phyloP scores from a whole-genome alignment of 1,140 invertebrate genomes.

The Solenopsis invicta region DNA sequence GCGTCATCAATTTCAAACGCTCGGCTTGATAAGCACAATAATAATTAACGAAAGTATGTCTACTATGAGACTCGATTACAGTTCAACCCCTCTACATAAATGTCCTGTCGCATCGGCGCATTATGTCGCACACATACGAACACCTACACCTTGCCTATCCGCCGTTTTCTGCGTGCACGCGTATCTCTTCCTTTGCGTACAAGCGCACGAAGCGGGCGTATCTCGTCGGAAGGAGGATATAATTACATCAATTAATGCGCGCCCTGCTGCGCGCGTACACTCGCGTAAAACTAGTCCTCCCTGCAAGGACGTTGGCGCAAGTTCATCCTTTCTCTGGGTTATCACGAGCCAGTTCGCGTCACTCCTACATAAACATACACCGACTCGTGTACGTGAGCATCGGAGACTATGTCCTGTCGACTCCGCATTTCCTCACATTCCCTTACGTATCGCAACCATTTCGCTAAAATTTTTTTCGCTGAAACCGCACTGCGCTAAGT shows the following conservation, averaged over 20 bases:
- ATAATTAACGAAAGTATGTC: conserved; percentile 82
- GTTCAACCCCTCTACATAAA: conserved; percentile 70
- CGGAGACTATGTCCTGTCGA: conserved; percentile 14
- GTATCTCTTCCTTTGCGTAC: not conserved
- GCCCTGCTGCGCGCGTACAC: conserved; percentile 2
- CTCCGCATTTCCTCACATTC: not conserved
- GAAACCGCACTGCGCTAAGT: not conserved
- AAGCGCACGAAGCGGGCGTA: not conserved
- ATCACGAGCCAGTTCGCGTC: conserved; percentile 29
- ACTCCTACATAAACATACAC: conserved; percentile 33
- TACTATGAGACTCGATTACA: conserved; percentile 76
- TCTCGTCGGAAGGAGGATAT: conserved; percentile 72
- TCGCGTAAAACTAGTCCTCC: conserved; percentile 28
- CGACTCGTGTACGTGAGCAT: not conserved
- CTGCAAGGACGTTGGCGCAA: not conserved
- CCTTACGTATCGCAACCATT: not conserved
- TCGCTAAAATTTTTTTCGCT: not conserved
- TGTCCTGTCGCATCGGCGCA: conserved; percentile 57
- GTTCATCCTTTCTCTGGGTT: not conserved
- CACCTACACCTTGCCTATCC: not conserved
- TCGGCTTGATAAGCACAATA: conserved; percentile 78
- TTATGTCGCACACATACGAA: conserved; percentile 24
- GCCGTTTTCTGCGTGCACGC: conserved; percentile 24
- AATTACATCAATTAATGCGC: conserved; percentile 78
- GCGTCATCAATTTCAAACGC: conserved; percentile 38